Evolutionary conservation across 2,888 invertebrate genomes (phyloP).

Genomic region (Rhyacophila evoluta): DNA sequence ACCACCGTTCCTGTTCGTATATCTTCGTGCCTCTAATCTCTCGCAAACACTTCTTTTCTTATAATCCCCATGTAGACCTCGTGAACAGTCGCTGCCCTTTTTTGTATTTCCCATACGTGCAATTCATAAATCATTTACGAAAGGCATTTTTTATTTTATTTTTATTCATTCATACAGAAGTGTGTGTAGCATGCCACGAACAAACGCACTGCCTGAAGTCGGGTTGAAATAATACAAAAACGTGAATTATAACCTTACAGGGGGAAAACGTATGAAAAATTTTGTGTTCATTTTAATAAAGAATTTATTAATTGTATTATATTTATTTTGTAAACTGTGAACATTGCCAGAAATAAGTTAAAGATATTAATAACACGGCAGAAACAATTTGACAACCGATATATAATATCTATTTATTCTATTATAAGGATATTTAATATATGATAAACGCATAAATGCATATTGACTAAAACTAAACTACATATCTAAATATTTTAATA

Average conservation of each 20-base stretch:
- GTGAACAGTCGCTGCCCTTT: neutral
- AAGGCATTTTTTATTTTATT: constrained; percentile 4
- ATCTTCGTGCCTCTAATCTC: constrained; percentile 4
- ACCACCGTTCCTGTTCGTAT: constrained; percentile 26
- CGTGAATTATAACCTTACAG: neutral
- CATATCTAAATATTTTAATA: too few relatives aligned
- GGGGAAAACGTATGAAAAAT: too few relatives aligned
- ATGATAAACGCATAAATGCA: too few relatives aligned
- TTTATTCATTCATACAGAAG: constrained; percentile 22
- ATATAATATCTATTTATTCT: too few relatives aligned
- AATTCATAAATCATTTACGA: constrained; percentile 18
- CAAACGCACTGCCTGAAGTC: neutral
- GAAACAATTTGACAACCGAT: too few relatives aligned
- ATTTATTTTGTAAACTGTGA: too few relatives aligned
- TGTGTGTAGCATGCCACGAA: neutral
- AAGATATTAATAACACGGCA: too few relatives aligned
- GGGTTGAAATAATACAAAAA: neutral
- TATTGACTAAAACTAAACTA: too few relatives aligned
- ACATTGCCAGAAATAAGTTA: too few relatives aligned
- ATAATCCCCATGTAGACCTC: constrained; percentile 1
- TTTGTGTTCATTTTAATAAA: too few relatives aligned
- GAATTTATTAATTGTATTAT: too few relatives aligned
- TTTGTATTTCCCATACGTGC: constrained; percentile 24
- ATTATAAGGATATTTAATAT: too few relatives aligned
- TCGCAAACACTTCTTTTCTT: constrained; percentile 13